Base-by-base conservation (phyloP, 1,140 invertebrate genomes). In the Ips typographus region DNA sequence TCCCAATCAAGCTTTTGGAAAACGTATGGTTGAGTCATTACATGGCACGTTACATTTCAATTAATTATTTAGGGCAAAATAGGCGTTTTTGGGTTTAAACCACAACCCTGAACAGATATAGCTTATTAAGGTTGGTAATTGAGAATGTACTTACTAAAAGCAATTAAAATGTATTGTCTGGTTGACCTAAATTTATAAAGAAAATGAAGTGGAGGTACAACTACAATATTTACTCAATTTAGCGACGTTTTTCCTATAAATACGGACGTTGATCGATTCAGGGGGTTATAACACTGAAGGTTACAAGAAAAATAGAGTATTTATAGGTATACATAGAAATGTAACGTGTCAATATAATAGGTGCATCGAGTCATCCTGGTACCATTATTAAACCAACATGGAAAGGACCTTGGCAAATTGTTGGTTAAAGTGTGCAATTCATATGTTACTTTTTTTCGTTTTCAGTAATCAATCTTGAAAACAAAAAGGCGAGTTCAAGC, bases 241-340 rank as follows among this genome's bases (percentile, higher is more conserved):
- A 49, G 44, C 6, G 22, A 49, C 22, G 22, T 49, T 49, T 49
- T 49, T 49, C 22, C 44, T 49, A 49, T 49, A 49, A 49, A 49
- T 49, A 49, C 44, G 1, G 44, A 3, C 22, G 22, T 22, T 22
- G 22, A 49, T 49, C 44, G 44, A 49, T 49, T 22, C 22, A 49
- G 22, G 3, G 3, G 44, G 7, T 49, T 49, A 22, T 22, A 22
- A 22, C 44, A 6, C 3, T 49, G 22, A 49, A 49, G 44, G 44
- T 49, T 49, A 49, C 22, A 49, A 49, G 22, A 22, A 49, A 49
- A 49, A 49, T 49, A 49, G 22, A 49, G 44, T 49, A 49, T 49
- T 49, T 49, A 49, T 49, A 8, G 44, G 22, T 22, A 22, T 22
- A 22, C 22, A 22, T 49, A 49, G 44, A 8, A 49, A 49, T 49